Evolutionary conservation across 1,140 invertebrate genomes (phyloP), one percentile per base, ranked within the genome.

Genomic region (Meteorus sp.): DNA sequence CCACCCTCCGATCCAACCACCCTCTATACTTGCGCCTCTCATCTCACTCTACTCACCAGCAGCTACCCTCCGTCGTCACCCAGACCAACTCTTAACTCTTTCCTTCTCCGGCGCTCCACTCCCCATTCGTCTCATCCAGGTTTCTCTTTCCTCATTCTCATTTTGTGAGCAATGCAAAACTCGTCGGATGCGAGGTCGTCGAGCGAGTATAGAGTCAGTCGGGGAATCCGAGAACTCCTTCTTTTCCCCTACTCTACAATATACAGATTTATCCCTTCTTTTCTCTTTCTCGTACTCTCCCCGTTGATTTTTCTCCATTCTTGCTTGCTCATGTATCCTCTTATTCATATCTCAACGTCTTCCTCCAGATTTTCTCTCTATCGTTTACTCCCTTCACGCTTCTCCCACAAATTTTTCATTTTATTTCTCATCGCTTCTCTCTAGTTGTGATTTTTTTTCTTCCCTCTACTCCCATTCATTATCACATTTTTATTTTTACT

Each of bases 61-160:
- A n/a, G n/a, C 47, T 64, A 62, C 59, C 68, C 63, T 59, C 58
- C 73, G 72, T 77, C 73, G 70, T n/a, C n/a, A n/a, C n/a, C 73
- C 71, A 67, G 75, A 66, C 63, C 69, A 68, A 74, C 71, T 79
- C 74, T 76, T 75, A 78, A 78, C 77, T 77, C 74, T 77, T 76
- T 77, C 69, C 72, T 69, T 72, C 67, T 66, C 41, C 53, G 11
- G 45, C 54, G 51, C 69, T 55, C 57, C 13, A 62, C 60, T 61
- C 52, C 66, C 61, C 60, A 58, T 51, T 59, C 44, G 61, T 55
- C 57, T 62, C 51, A 41, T 55, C 45, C 35, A n/a, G n/a, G n/a
- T n/a, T 45, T 55, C 13, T 23, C 56, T 13, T 44, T 31, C 25
- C 51, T 27, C 27, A 15, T 41, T 11, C 48, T 17, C 48, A 3